phyloP scores from a whole-genome alignment of 2,113 vertebrate species.

The Prochilodus magdalenae region DNA sequence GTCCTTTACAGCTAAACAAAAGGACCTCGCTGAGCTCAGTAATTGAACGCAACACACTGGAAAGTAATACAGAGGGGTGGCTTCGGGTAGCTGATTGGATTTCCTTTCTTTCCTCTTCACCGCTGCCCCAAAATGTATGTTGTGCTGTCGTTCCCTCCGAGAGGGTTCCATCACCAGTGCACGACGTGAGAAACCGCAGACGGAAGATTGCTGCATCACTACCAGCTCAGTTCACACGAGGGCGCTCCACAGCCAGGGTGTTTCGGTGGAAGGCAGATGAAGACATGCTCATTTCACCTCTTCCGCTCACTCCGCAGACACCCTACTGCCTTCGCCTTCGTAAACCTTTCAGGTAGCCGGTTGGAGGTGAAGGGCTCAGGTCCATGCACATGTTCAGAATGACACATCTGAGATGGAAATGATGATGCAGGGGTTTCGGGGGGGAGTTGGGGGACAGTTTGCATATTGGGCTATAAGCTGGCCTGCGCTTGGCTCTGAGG shows the following conservation, averaged over 20 bases:
- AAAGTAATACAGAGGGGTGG: neutral
- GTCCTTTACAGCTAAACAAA: slow-evolving; percentile 13
- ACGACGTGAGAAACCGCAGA: neutral
- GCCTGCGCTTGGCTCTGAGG: slow-evolving; percentile 63
- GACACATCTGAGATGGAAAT: slow-evolving; percentile 23
- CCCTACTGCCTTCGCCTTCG: neutral
- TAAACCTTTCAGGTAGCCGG: neutral
- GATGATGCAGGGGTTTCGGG: slow-evolving; percentile 18
- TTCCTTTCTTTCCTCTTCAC: neutral
- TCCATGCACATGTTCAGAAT: slow-evolving; percentile 55
- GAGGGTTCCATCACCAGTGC: neutral
- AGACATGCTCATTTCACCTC: neutral
- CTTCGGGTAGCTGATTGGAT: neutral
- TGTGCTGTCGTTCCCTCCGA: slow-evolving; percentile 23
- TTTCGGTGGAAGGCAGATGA: neutral
- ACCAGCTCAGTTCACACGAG: slow-evolving; percentile 3
- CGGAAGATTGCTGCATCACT: no score
- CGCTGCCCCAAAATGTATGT: neutral
- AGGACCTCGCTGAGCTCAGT: slow-evolving; percentile 6
- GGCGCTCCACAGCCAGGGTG: neutral
- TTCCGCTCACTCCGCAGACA: neutral
- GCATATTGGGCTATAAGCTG: slow-evolving; percentile 82
- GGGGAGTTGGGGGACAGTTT: slow-evolving; percentile 68
- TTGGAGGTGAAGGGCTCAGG: slow-evolving; percentile 25
- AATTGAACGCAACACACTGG: neutral